Evolutionary conservation across 1,140 invertebrate species (phyloP), one percentile per base, ranked within the genome.

Genomic region (Dreissena rostriformis): DNA sequence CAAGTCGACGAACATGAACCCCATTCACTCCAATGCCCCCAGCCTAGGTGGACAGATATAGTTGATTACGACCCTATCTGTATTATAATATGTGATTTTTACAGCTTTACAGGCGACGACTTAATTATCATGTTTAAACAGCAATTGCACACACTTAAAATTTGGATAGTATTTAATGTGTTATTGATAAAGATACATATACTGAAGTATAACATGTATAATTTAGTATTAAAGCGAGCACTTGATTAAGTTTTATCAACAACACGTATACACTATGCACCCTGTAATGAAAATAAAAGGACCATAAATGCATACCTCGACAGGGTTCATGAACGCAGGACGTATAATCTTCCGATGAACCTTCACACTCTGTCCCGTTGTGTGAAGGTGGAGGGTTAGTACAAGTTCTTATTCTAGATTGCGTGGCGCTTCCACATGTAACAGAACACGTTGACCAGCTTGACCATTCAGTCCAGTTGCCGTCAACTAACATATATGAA

Each of bases 1-100:
- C 98, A 99, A 0, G 96, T 96, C 0, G 96, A 96, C 86, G 96
- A 97, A 93, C 98, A 99, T 14, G 96, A 94, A 11, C 97, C 96
- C 98, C 98, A 99, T 95, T n/a, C n/a, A n/a, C n/a, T n/a, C n/a
- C n/a, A n/a, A n/a, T 22, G 95, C 96, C 10, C 95, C 95, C 75
- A 96, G 14, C 85, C 74, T 29, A 51, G 51, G 86, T 85, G 91
- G 28, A 68, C 68, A 11, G 90, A 90, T 72, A 87, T 77, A 73
- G 39, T 39, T 39, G 87, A 87, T 89, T 53, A n/a, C 76, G 22
- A 39, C 39, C 4, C 8, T 39, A 39, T 39, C 8, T 39, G 8
- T 39, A 8, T 39, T 39, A 39, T 39, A n/a, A n/a, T n/a, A n/a
- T n/a, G n/a, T n/a, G n/a, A n/a, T n/a, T n/a, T n/a, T n/a, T n/a